phyloP scores from a whole-genome alignment of 92 coral and sea anemone species.

The Siderastrea siderea region DNA sequence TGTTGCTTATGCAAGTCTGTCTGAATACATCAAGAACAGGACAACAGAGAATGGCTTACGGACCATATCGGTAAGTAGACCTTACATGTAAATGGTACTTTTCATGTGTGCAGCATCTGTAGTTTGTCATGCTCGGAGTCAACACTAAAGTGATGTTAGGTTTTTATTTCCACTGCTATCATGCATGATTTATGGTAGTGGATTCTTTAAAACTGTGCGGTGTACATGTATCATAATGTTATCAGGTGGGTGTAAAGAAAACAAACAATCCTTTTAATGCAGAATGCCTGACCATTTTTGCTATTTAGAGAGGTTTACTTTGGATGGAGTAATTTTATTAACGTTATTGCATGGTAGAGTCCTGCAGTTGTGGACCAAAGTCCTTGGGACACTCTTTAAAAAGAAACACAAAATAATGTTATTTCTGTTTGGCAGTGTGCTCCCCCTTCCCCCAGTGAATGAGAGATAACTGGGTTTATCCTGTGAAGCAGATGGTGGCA shows the following conservation, averaged over 20 bases:
- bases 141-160: too few relatives aligned
- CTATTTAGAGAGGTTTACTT: too few relatives aligned
- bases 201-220: too few relatives aligned
- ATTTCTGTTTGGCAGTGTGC: background rate
- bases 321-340: too few relatives aligned
- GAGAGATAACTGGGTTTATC: background rate
- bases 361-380: background rate
- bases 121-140: too few relatives aligned
- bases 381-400: background rate
- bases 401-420: background rate
- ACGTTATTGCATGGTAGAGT: background rate
- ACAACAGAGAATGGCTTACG: slow-evolving; percentile 20
- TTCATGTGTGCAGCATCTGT: too few relatives aligned
- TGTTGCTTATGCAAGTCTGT: slow-evolving; percentile 84
- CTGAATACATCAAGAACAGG: slow-evolving; percentile 63
- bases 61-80: slow-evolving; percentile 64
- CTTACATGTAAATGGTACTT: background rate
- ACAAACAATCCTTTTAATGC: too few relatives aligned
- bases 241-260: too few relatives aligned
- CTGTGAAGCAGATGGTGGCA: background rate
- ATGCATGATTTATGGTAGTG: too few relatives aligned
- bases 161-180: too few relatives aligned
- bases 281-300: too few relatives aligned
- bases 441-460: background rate
- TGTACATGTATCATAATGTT: too few relatives aligned